Percentiles rank a stretch among this genome's conserved stretches.
These are phyloP conservation scores for Branchipolynoe longqiensis DNA, from an alignment of 2,888 invertebrate species.

Conservation along the genomic window DNA sequence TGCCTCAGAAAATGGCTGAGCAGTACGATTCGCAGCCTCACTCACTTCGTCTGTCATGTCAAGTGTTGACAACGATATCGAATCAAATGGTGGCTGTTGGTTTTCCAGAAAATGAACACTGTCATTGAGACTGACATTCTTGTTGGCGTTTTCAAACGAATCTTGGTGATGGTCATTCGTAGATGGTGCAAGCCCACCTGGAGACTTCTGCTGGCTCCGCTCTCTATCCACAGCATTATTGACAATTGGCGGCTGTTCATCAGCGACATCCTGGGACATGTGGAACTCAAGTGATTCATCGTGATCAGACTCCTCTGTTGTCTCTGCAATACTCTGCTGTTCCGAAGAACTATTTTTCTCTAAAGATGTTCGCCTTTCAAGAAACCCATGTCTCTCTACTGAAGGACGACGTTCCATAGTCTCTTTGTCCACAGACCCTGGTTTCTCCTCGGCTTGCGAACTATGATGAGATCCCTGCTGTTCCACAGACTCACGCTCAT, in stretches of 20 bases:
- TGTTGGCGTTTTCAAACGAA: conserved; percentile 18
- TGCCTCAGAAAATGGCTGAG: background rate
- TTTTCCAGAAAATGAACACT: conserved; percentile 49
- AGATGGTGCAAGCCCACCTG: too few species aligned
- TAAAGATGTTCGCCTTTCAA: too few species aligned
- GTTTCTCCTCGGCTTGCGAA: too few species aligned
- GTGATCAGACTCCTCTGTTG: background rate
- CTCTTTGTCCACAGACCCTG: background rate
- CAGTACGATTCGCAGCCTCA: conserved; percentile 1
- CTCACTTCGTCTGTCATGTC: conserved; percentile 40
- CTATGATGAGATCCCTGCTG: too few species aligned
- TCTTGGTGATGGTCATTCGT: background rate
- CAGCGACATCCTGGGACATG: background rate
- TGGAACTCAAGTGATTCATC: conserved; percentile 25
- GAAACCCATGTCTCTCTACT: too few species aligned
- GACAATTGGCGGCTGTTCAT: background rate
- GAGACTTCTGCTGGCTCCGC: too few species aligned
- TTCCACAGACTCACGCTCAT: too few species aligned
- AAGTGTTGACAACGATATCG: conserved; percentile 37
- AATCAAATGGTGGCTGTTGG: conserved; percentile 57
- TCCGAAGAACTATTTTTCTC: background rate
- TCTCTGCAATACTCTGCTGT: background rate
- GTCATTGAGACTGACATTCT: conserved; percentile 8
- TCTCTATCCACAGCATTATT: conserved; percentile 23
- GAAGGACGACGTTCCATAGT: too few species aligned